Conservation (phyloP, 2,888 invertebrate species). For the Sicus ferrugineus region DNA sequence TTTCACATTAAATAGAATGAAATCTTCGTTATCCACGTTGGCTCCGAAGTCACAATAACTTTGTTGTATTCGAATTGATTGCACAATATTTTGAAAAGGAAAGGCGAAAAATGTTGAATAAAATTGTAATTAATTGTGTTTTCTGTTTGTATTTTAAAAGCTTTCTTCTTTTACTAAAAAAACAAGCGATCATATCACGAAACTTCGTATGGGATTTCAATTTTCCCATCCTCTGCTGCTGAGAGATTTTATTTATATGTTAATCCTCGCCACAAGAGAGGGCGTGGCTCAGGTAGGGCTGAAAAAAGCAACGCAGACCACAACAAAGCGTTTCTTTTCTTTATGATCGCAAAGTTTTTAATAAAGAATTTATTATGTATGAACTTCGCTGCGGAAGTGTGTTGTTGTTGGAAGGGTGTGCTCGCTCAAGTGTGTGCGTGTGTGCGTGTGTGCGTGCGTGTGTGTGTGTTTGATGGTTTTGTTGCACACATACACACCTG, state of each 20-base stretch:
- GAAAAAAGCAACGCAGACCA: background rate
- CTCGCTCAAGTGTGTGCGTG: slow-evolving; percentile 3
- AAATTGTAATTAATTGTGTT: background rate
- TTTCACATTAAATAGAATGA: too few species aligned
- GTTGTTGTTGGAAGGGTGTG: slow-evolving; percentile 10
- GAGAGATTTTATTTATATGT: background rate
- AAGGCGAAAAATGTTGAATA: background rate
- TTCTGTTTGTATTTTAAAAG: background rate
- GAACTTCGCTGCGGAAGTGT: background rate
- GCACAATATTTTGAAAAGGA: background rate
- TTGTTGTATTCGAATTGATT: background rate
- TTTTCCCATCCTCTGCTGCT: background rate
- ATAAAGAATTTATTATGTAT: slow-evolving; percentile 3
- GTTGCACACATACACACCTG: too few species aligned
- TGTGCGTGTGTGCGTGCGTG: slow-evolving; percentile 1
- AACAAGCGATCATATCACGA: too few species aligned
- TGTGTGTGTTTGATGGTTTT: slow-evolving; percentile 21
- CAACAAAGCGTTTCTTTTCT: background rate
- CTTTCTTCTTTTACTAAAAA: background rate
- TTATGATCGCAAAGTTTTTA: background rate
- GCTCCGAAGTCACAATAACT: background rate
- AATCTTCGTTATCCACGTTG: too few species aligned
- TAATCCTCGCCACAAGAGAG: background rate
- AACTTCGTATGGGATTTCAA: too few species aligned
- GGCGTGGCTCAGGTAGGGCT: background rate